phyloP scores from a whole-genome alignment of 1,140 invertebrate genomes.

The Pseudomyrmex sp. region DNA sequence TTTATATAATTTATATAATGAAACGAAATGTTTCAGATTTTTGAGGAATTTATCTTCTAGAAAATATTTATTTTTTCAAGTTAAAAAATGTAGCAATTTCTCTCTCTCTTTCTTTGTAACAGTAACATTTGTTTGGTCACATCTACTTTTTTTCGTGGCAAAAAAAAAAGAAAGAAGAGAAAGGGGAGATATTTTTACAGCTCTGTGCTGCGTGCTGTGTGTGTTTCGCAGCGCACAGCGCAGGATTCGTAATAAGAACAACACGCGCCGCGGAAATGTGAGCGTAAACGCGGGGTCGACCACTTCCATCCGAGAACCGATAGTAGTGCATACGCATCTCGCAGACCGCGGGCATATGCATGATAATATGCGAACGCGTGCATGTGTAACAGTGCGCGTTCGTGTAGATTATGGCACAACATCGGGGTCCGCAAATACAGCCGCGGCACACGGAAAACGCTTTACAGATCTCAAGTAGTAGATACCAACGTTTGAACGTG shows the following conservation, averaged over 20 bases:
- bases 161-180: neutral
- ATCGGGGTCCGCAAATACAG: slow-evolving; percentile 8
- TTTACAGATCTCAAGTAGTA: slow-evolving; percentile 23
- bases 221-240: neutral
- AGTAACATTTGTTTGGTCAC: too few species aligned
- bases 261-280: slow-evolving; percentile 16
- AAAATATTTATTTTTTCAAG: too few species aligned
- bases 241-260: slow-evolving; percentile 19
- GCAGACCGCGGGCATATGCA: neutral
- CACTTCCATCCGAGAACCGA: slow-evolving; percentile 1
- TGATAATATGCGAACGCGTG: neutral
- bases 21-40: too few species aligned
- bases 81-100: too few species aligned
- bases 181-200: neutral
- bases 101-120: neutral
- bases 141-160: neutral
- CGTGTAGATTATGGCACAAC: slow-evolving; percentile 10
- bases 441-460: slow-evolving; percentile 27
- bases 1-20: too few species aligned
- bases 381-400: neutral
- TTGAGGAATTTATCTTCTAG: too few species aligned
- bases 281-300: slow-evolving; percentile 13
- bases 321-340: slow-evolving; percentile 39
- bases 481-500: neutral
- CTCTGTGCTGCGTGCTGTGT: slow-evolving; percentile 1